Conservation (phyloP, 2,113 vertebrate genomes). For the Lathamus discolor region DNA sequence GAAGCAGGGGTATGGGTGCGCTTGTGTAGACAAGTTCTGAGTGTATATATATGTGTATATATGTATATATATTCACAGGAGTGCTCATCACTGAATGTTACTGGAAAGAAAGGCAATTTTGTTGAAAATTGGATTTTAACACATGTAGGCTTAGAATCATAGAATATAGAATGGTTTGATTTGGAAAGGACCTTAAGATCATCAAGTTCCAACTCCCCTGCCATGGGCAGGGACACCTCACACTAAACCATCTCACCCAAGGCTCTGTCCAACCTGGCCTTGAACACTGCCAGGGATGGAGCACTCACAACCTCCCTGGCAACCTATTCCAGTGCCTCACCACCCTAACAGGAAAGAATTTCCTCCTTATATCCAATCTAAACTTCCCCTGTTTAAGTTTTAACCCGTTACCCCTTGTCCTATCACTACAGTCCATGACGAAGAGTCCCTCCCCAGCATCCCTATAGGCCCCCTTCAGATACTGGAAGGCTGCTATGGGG, state of each 20-base stretch:
- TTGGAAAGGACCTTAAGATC: neutral
- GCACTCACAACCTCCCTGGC: no score
- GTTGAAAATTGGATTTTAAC: neutral
- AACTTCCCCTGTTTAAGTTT: no score
- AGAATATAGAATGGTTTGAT: neutral
- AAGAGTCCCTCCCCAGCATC: no score
- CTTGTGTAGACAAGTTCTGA: neutral
- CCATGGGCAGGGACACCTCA: neutral
- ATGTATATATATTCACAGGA: neutral
- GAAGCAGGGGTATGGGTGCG: neutral
- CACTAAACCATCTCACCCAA: neutral
- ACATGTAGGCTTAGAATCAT: neutral
- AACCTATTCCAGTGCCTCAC: no score
- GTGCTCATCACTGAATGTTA: neutral
- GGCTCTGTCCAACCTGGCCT: neutral
- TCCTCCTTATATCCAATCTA: no score
- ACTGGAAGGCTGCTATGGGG: no score
- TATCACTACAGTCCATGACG: no score
- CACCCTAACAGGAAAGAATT: no score
- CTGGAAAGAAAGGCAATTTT: neutral
- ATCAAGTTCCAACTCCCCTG: neutral
- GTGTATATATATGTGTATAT: neutral
- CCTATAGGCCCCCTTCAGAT: no score
- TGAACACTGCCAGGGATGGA: fast-evolving
- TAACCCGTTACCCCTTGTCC: no score